Conservation (phyloP, 2,888 invertebrate species). For the Parnassius mnemosyne region DNA sequence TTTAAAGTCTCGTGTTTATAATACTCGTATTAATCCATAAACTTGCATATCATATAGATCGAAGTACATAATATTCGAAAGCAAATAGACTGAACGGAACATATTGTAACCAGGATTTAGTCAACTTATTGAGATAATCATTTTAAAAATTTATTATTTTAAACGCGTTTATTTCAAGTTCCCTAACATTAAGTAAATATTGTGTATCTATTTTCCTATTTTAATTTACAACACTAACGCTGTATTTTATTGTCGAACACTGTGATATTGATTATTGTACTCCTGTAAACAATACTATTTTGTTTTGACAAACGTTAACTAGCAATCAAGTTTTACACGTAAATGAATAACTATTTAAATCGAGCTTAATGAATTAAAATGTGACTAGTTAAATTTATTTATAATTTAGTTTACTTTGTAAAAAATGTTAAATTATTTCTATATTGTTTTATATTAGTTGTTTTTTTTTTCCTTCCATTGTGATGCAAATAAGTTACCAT, state of each 20-base stretch:
- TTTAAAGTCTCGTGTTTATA: conserved; percentile 1
- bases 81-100: conserved; percentile 21
- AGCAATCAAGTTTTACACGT: conserved; percentile 13
- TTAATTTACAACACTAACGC: conserved; percentile 22
- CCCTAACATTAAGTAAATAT: conserved; percentile 14
- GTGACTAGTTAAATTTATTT: conserved; percentile 27
- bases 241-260: conserved; percentile 34
- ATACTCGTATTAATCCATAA: conserved; percentile 2
- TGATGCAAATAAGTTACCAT: conserved; percentile 24
- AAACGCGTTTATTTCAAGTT: conserved; percentile 14
- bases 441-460: conserved; percentile 4
- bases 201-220: conserved; percentile 24
- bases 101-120: conserved; percentile 21
- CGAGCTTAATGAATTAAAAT: conserved; percentile 27
- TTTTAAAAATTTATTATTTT: conserved; percentile 10
- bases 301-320: conserved; percentile 19
- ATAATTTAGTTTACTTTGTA: conserved; percentile 28
- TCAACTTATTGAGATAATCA: conserved; percentile 16
- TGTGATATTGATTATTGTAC: conserved; percentile 36
- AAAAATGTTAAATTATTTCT: conserved; percentile 9
- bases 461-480: conserved; percentile 10
- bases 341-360: conserved; percentile 22
- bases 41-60: conserved; percentile 24
- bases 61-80: conserved; percentile 12
- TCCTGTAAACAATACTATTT: conserved; percentile 16